A percentile compares a stretch with the other conserved stretches of the same genome.
These are phyloP conservation scores for Chionodraco myersi DNA, from an alignment of 2,113 vertebrate genomes.

Conservation along the genomic window DNA sequence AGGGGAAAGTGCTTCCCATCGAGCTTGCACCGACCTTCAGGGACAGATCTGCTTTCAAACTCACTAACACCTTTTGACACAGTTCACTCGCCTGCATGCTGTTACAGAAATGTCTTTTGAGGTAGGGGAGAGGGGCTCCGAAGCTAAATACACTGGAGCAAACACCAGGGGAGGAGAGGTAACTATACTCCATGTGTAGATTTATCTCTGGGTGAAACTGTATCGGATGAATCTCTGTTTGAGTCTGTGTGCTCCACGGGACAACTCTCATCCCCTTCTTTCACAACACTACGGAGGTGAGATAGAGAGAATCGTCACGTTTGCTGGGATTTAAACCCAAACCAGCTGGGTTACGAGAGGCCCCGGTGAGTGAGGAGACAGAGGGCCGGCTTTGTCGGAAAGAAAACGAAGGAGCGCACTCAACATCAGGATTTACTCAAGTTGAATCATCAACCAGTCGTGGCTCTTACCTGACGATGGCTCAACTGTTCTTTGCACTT, in stretches of 20 bases:
- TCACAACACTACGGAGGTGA: constrained; percentile 54
- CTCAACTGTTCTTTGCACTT: constrained; percentile 48
- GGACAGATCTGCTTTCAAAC: constrained; percentile 83
- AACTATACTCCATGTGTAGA: constrained; percentile 61
- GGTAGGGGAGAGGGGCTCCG: constrained; percentile 52
- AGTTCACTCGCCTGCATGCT: constrained; percentile 79
- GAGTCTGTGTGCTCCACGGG: constrained; percentile 34
- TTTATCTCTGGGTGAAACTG: constrained; percentile 63
- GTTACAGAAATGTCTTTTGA: constrained; percentile 76
- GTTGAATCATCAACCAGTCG: constrained; percentile 40
- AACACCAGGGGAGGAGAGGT: constrained; percentile 62
- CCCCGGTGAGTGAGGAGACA: constrained; percentile 59
- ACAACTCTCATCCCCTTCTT: constrained; percentile 56
- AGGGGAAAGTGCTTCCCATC: constrained; percentile 69
- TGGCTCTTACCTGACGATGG: constrained; percentile 39
- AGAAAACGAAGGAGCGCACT: constrained; percentile 65
- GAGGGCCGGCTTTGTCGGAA: constrained; percentile 59
- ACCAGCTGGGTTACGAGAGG: constrained; percentile 75
- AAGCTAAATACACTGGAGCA: constrained; percentile 65
- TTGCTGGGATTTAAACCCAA: constrained; percentile 71
- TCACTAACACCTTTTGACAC: constrained; percentile 81
- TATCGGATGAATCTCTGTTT: constrained; percentile 64
- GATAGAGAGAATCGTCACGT: constrained; percentile 48
- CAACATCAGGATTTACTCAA: constrained; percentile 70
- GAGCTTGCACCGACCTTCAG: constrained; percentile 70